Percentiles rank a stretch among this genome's conserved stretches.
phyloP scores from a whole-genome alignment of 2,888 invertebrate genomes.

The Cordylochernes scorpioides region DNA sequence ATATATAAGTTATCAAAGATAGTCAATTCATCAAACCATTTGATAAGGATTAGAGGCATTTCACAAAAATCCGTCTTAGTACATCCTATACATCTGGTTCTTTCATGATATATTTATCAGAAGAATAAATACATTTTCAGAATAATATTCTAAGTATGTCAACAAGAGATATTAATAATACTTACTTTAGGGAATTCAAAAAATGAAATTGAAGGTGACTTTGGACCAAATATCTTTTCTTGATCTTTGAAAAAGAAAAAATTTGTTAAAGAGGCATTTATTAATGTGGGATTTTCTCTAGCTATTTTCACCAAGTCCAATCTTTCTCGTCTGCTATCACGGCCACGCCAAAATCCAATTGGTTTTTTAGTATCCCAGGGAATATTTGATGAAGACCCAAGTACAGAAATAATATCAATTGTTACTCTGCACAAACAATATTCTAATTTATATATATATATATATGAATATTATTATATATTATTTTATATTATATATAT shows the following conservation, averaged over 20 bases:
- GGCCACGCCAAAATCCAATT: slow-evolving; percentile 65
- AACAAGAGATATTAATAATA: too few species aligned
- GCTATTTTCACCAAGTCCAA: slow-evolving; percentile 53
- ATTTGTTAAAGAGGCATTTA: slow-evolving; percentile 75
- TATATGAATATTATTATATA: too few species aligned
- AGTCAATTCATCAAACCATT: too few species aligned
- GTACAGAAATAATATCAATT: slow-evolving; percentile 66
- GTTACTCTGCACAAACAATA: too few species aligned
- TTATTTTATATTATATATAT: too few species aligned
- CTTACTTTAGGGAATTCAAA: slow-evolving; percentile 82
- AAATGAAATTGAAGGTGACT: slow-evolving; percentile 54
- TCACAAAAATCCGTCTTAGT: too few species aligned
- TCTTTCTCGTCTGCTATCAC: slow-evolving; percentile 63
- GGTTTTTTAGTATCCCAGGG: slow-evolving; percentile 44
- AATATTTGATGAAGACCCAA: slow-evolving; percentile 38
- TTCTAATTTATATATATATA: too few species aligned
- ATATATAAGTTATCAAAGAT: too few species aligned
- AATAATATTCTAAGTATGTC: too few species aligned
- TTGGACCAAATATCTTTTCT: slow-evolving; percentile 57
- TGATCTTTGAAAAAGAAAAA: slow-evolving; percentile 81
- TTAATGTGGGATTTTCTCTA: slow-evolving; percentile 40
- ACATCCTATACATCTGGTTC: too few species aligned
- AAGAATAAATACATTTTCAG: slow-evolving; percentile 4
- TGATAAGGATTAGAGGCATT: too few species aligned
- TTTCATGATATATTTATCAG: too few species aligned